Percentiles rank a stretch among this genome's conserved stretches.
Conservation (phyloP, 2,888 invertebrate genomes). For the Diarsia brunnea region DNA sequence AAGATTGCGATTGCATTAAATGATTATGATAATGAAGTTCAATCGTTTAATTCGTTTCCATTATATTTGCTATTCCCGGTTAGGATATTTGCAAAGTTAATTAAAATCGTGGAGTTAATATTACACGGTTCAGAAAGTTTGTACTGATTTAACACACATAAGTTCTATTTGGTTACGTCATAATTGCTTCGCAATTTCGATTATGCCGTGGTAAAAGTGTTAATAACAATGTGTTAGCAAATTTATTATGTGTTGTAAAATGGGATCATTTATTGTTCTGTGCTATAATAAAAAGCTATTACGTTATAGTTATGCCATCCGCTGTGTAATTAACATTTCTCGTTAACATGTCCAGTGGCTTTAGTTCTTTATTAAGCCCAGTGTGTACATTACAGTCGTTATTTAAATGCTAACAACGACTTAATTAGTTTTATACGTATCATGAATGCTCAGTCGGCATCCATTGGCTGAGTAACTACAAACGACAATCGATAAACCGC, state of each 20-base stretch:
- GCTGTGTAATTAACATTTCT: conserved; percentile 58
- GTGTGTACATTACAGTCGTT: conserved; percentile 40
- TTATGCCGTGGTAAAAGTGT: conserved; percentile 58
- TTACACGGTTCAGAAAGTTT: conserved; percentile 49
- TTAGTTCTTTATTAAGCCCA: conserved; percentile 44
- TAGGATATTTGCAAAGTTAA: conserved; percentile 51
- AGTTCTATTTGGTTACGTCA: conserved; percentile 58
- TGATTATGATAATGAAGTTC: conserved; percentile 56
- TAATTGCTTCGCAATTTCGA: conserved; percentile 63
- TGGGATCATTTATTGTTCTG: conserved; percentile 58
- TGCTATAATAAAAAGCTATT: conserved; percentile 56
- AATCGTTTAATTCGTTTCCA: conserved; percentile 42
- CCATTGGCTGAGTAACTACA: conserved; percentile 47
- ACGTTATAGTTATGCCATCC: conserved; percentile 55
- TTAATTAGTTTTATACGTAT: conserved; percentile 49
- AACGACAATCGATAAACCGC: conserved; percentile 49
- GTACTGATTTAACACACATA: conserved; percentile 48
- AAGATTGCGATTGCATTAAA: conserved; percentile 57
- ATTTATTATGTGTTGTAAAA: conserved; percentile 64
- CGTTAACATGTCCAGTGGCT: conserved; percentile 51
- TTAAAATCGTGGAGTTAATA: conserved; percentile 57
- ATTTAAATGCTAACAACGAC: conserved; percentile 54
- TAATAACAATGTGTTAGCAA: conserved; percentile 67
- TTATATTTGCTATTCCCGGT: conserved; percentile 42
- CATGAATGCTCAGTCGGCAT: conserved; percentile 46